These are phyloP conservation scores for Natator depressus DNA, from an alignment of 2,113 vertebrate species.

Conservation along the genomic window DNA sequence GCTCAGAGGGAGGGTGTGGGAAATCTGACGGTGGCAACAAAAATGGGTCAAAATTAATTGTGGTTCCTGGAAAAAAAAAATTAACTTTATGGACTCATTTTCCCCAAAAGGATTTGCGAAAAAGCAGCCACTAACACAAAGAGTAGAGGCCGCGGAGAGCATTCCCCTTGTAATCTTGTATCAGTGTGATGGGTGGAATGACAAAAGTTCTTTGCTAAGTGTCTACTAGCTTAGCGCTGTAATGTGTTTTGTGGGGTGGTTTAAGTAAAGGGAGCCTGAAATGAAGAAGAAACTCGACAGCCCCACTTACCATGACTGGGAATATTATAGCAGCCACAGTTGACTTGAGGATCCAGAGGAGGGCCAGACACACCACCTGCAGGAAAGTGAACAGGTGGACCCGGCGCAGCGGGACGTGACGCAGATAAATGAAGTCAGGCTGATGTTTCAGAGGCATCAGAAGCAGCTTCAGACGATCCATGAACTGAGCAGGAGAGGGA, in stretches of 20 bases:
- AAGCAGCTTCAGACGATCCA: conserved; percentile 96
- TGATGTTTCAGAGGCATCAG: conserved; percentile 98
- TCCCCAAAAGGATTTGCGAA: neutral
- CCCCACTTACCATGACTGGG: conserved; percentile 91
- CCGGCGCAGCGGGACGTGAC: conserved; percentile 94
- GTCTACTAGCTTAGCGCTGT: rapidly evolving
- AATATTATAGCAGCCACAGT: conserved; percentile 98
- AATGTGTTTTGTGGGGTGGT: neutral
- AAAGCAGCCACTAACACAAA: neutral
- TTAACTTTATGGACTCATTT: neutral
- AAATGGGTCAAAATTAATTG: neutral
- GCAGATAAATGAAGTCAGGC: conserved; percentile 96
- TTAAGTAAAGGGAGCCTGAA: rapidly evolving
- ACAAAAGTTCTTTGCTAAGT: neutral
- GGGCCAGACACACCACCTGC: conserved; percentile 91
- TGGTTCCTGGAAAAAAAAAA: conserved; percentile 20
- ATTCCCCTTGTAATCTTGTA: rapidly evolving
- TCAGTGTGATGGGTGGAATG: rapidly evolving
- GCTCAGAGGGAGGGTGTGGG: neutral
- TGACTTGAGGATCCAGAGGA: conserved; percentile 98
- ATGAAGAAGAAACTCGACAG: neutral
- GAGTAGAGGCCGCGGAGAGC: neutral
- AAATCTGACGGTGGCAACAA: conserved; percentile 7
- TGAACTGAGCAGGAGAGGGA: conserved; percentile 83
- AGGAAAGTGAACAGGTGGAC: conserved; percentile 98